Evolutionary conservation across 2,113 vertebrate species (phyloP).

Genomic region (Siphamia tubifer): DNA sequence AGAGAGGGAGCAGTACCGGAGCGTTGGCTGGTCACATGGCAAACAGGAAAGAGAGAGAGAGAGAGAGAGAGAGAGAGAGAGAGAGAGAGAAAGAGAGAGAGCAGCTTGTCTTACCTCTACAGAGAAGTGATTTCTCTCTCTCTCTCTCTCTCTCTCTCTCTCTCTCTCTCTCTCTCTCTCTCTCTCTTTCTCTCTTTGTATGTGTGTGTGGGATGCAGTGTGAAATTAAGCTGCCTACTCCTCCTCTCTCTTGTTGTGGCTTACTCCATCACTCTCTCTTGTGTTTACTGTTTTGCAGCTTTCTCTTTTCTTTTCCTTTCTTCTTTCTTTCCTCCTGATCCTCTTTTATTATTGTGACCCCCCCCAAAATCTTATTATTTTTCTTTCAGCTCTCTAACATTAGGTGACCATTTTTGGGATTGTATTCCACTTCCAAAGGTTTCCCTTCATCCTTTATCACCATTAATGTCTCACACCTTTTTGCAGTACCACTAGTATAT

Average conservation of each 20-base stretch:
- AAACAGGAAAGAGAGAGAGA: slow-evolving; percentile 30
- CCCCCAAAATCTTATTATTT: too few relatives aligned
- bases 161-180: neutral
- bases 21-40: slow-evolving; percentile 78
- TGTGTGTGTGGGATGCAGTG: slow-evolving; percentile 51
- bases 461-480: too few relatives aligned
- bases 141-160: slow-evolving; percentile 9
- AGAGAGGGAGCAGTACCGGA: slow-evolving; percentile 33
- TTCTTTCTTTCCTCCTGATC: neutral
- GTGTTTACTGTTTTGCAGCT: neutral
- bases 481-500: too few relatives aligned
- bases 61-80: too few relatives aligned
- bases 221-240: slow-evolving; percentile 44
- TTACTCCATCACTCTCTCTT: too few relatives aligned
- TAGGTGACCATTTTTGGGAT: too few relatives aligned
- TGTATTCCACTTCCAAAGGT: too few relatives aligned
- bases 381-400: too few relatives aligned
- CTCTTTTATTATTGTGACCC: neutral
- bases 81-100: slow-evolving; percentile 27
- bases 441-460: too few relatives aligned
- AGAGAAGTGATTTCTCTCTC: slow-evolving; percentile 26
- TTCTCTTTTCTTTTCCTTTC: neutral
- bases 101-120: slow-evolving; percentile 39
- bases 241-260: slow-evolving; percentile 1
- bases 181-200: neutral